Evolutionary conservation across 1,140 invertebrate species (phyloP).

Genomic region (Pseudomyrmex concolor): DNA sequence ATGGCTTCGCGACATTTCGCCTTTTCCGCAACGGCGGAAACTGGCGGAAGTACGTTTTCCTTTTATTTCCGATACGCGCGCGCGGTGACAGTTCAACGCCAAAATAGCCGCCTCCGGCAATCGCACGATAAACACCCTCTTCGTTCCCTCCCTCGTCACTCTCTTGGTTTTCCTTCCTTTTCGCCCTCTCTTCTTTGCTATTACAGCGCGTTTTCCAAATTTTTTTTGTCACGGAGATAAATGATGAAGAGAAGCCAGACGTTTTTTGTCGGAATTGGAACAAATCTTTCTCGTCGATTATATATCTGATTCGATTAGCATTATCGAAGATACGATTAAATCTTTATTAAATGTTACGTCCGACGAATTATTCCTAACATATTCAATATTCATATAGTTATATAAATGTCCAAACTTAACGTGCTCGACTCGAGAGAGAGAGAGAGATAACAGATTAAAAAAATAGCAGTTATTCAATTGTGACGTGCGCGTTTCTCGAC

Average conservation of each 20-base stretch:
- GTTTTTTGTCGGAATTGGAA: too few relatives aligned
- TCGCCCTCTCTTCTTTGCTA: conserved; percentile 30
- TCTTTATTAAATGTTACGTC: too few relatives aligned
- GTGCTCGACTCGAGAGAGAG: not conserved
- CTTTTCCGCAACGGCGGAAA: conserved; percentile 54
- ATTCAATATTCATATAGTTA: not conserved
- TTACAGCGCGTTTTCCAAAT: conserved; percentile 48
- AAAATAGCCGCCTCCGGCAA: conserved; percentile 74
- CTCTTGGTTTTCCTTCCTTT: not conserved
- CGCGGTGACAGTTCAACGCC: conserved; percentile 69
- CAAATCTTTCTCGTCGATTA: too few relatives aligned
- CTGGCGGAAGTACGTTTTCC: conserved; percentile 68
- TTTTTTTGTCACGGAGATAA: conserved; percentile 12
- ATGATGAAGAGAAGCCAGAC: too few relatives aligned
- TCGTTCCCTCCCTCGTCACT: not conserved
- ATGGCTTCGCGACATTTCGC: conserved; percentile 65
- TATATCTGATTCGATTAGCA: not conserved
- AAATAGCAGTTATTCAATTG: not conserved
- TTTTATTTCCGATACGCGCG: conserved; percentile 67
- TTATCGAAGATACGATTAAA: not conserved
- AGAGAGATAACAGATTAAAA: not conserved
- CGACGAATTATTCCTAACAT: not conserved
- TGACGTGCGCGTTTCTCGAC: not conserved
- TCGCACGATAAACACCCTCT: conserved; percentile 73
- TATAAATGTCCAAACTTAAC: not conserved